A percentile compares a stretch with the other conserved stretches of the same genome.
These are phyloP conservation scores for Brachylomia viminalis DNA, from an alignment of 2,888 invertebrate genomes.

Conservation along the genomic window DNA sequence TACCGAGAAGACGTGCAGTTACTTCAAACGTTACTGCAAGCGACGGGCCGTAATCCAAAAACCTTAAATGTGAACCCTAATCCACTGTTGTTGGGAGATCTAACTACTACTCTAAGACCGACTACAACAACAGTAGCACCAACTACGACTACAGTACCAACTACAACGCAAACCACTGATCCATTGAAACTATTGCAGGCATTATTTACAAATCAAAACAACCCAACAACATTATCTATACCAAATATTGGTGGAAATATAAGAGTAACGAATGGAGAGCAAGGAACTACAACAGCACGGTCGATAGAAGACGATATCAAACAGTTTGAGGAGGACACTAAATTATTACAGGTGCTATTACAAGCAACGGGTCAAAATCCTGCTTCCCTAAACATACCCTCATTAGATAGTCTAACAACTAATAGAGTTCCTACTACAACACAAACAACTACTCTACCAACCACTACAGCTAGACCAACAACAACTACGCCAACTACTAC, in stretches of 20 bases:
- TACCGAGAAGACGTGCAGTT: conserved; percentile 80
- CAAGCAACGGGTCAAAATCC: conserved; percentile 86
- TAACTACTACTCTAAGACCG: conserved; percentile 67
- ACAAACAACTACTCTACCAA: conserved; percentile 67
- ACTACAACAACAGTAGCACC: conserved; percentile 64
- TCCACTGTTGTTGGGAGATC: conserved; percentile 62
- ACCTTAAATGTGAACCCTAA: conserved; percentile 74
- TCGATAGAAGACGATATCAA: conserved; percentile 86
- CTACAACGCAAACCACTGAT: conserved; percentile 70
- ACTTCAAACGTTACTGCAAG: conserved; percentile 76
- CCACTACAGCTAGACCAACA: conserved; percentile 65
- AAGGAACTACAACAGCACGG: conserved; percentile 77
- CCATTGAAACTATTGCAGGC: conserved; percentile 81
- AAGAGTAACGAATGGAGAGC: conserved; percentile 67
- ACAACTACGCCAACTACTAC: conserved; percentile 66
- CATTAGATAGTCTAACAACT: conserved; percentile 75
- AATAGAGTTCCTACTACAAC: conserved; percentile 68
- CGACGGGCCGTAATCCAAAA: conserved; percentile 84
- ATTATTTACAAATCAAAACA: conserved; percentile 78
- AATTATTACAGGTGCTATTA: conserved; percentile 85
- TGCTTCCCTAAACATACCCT: conserved; percentile 82
- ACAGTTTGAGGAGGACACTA: conserved; percentile 87
- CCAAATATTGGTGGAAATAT: conserved; percentile 69
- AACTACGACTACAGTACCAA: conserved; percentile 35
- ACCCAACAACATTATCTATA: conserved; percentile 68